phyloP scores from a whole-genome alignment of 2,888 invertebrate species.

The Zygothrica quintamaculata region DNA sequence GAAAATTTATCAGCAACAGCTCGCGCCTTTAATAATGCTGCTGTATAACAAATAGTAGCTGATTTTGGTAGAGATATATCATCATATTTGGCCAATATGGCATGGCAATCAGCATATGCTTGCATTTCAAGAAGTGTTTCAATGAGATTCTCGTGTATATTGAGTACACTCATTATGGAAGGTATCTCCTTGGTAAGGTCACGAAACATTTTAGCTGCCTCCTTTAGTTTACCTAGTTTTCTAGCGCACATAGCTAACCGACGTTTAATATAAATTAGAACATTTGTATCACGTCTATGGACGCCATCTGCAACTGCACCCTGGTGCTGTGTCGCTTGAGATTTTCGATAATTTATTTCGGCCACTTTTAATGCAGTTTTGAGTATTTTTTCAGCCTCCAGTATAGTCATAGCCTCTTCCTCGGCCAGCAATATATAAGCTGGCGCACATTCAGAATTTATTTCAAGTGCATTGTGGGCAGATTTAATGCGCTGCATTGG shows the following conservation, averaged over 20 bases:
- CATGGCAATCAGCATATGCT: slow-evolving; percentile 98
- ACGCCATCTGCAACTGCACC: slow-evolving; percentile 90
- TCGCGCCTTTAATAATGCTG: slow-evolving; percentile 96
- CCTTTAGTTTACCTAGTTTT: slow-evolving; percentile 96
- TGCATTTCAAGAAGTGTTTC: slow-evolving; percentile 98
- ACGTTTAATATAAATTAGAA: slow-evolving; percentile 96
- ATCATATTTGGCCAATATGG: slow-evolving; percentile 94
- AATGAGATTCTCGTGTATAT: slow-evolving; percentile 98
- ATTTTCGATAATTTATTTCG: slow-evolving; percentile 91
- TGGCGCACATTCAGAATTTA: slow-evolving; percentile 96
- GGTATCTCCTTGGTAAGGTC: slow-evolving; percentile 98
- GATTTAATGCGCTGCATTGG: slow-evolving; percentile 95
- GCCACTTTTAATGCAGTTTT: slow-evolving; percentile 93
- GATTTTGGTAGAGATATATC: slow-evolving; percentile 97
- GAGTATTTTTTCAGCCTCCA: slow-evolving; percentile 93
- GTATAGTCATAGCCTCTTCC: slow-evolving; percentile 97
- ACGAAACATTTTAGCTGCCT: slow-evolving; percentile 98
- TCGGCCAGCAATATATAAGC: slow-evolving; percentile 98
- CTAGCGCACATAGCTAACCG: slow-evolving; percentile 98
- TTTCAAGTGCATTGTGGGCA: slow-evolving; percentile 94
- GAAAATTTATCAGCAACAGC: slow-evolving; percentile 95
- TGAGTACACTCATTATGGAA: slow-evolving; percentile 96
- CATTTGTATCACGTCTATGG: slow-evolving; percentile 95
- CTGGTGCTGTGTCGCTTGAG: slow-evolving; percentile 92
- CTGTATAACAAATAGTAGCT: slow-evolving; percentile 97